Base-by-base conservation (phyloP, 2,113 vertebrate species). In the Actenoides lindsayi region DNA sequence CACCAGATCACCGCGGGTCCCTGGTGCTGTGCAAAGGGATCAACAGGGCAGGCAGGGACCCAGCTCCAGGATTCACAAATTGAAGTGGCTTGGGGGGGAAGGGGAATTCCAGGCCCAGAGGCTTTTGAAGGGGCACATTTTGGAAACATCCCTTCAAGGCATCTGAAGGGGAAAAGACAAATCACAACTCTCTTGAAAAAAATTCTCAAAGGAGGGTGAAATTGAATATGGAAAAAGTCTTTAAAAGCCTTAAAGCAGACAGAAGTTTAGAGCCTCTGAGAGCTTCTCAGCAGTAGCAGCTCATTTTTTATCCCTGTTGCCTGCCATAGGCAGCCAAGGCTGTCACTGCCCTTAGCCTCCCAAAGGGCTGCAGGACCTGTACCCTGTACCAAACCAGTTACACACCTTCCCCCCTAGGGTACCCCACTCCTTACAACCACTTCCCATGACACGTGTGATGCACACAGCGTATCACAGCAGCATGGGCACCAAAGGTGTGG, bases 11-110 rank as follows among this genome's bases (percentile, higher is more conserved):
- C 35, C 0, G 1, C 3, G 20, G 53, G 39, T 18, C 83, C 70
- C 12, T 1, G 20, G 15, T 11, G 33, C 28, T 5, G 62, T 3
- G 42, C 85, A 10, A 8, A 25, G 54, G 54, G 16, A 64, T 6
- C 0, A 0, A 6, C 1, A 2, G 56, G 51, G 16, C 2, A 2
- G 41, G 57, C 6, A 4, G 60, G 76, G 46, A 70, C 13, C 48
- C 23, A 1, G 19, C 20, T 44, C 51, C 54, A 6, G 8, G 9
- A 2, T 18, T 33, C 39, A 10, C 39, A 2, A 11, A 44, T 62
- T 1, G 1, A 27, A 69, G 13, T 0, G 14, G 27, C 30, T 46
- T 13, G 24, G 50, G 24, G 24, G 24, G 16, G 39, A 42, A 42
- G 44, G n/a, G 10, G 37, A 14, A 62, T 10, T 48, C 12, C 53